Base-by-base conservation (phyloP, 2,113 vertebrate species). In the Oreochromis aureus region DNA sequence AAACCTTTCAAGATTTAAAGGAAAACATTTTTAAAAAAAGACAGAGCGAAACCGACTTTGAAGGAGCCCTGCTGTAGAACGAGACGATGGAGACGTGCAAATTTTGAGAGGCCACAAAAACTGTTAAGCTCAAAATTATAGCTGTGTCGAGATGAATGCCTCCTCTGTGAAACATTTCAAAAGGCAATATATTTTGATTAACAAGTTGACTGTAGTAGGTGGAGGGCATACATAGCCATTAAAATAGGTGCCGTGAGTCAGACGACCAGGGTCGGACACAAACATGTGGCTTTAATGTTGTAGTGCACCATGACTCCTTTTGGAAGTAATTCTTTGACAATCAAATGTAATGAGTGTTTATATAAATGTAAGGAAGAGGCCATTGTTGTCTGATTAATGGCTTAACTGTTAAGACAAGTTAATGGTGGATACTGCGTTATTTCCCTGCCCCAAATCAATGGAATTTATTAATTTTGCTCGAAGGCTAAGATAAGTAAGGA, bases 371-470 rank as follows among this genome's bases (percentile, higher is more conserved):
- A 53, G 46, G 73, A 76, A 78, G 5, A 81, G 48, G 54, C 80
- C 41, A 86, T 90, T 82, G 51, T 19, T 36, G 39, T 39, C 44
- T 78, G 58, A 91, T 93, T 89, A 84, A 66, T 91, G 66, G 55
- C 76, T 82, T 81, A 87, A 84, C 81, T 22, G 34, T 69, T 69
- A 69, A 66, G 19, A 78, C 13, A 19, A 87, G 71, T 83, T 87
- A 90, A 89, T 76, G 46, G 79, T 86, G 80, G 79, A 86, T 83
- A 90, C 66, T 6, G 34, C 7, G 16, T 80, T 87, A 84, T 88
- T 93, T 83, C 71, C 61, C 85, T 84, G 69, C 69, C 82, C 46
- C 86, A 89, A 88, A 93, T 93, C 92, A 89, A 87, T 92, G 85
- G 46, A 32, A 85, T 87, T 89, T 88, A 85, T 92, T 80, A 51